These are phyloP conservation scores for Drosophila seclusa DNA, from an alignment of 2,888 invertebrate genomes.

Conservation along the genomic window DNA sequence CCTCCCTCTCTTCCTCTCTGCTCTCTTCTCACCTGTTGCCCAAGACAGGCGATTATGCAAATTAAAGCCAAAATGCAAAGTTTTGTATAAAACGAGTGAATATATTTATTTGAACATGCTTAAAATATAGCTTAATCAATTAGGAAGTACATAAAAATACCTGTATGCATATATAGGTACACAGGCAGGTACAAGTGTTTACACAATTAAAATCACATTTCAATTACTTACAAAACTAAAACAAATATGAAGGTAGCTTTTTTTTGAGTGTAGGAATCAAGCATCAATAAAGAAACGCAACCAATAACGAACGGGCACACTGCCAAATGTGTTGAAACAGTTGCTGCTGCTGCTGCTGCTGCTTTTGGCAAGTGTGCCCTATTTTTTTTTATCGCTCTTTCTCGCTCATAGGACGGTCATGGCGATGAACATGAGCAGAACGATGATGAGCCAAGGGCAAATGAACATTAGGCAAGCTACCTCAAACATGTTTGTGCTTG, in stretches of 20 bases:
- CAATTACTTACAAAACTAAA: conserved; percentile 24
- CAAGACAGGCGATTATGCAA: conserved; percentile 3
- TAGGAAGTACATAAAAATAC: conserved; percentile 24
- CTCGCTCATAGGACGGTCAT: conserved; percentile 87
- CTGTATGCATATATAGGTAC: conserved; percentile 2
- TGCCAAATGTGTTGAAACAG: conserved; percentile 74
- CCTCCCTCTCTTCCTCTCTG: neutral
- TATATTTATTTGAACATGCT: conserved; percentile 29
- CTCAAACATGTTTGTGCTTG: conserved; percentile 79
- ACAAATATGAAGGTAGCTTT: conserved; percentile 1
- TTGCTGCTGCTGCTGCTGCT: conserved; percentile 13
- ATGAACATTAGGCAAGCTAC: conserved; percentile 88
- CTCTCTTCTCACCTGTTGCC: conserved; percentile 24
- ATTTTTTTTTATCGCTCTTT: conserved; percentile 24
- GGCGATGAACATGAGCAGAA: conserved; percentile 88
- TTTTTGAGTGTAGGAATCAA: conserved; percentile 54
- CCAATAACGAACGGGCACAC: conserved; percentile 67
- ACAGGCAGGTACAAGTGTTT: conserved; percentile 44
- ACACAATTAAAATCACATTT: conserved; percentile 65
- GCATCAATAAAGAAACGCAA: conserved; percentile 27
- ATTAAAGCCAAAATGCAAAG: conserved; percentile 6
- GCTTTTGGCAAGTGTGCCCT: conserved; percentile 68
- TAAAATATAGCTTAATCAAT: conserved; percentile 36
- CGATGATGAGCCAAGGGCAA: conserved; percentile 89
- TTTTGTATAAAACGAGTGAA: conserved; percentile 22